These are phyloP conservation scores for Mimumesa dahlbomi DNA, from an alignment of 2,888 invertebrate genomes.

Conservation along the genomic window DNA sequence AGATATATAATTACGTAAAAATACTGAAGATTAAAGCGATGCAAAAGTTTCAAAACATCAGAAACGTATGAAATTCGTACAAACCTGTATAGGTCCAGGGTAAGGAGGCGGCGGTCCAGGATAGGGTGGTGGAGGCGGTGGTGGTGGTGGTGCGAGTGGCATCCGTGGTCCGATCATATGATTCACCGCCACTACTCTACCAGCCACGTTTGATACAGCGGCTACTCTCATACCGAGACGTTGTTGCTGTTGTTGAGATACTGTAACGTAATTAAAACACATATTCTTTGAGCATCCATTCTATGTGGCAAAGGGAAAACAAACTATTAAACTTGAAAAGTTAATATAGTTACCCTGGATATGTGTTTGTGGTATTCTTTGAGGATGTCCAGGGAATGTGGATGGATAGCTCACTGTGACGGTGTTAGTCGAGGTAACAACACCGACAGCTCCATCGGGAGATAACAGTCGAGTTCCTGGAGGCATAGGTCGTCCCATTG, in stretches of 20 bases:
- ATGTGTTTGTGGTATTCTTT: slow-evolving; percentile 75
- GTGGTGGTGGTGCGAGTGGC: slow-evolving; percentile 82
- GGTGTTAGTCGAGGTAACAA: slow-evolving; percentile 85
- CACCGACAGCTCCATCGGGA: slow-evolving; percentile 85
- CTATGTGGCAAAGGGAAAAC: too few species aligned
- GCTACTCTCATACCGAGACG: slow-evolving; percentile 76
- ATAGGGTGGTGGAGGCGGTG: slow-evolving; percentile 88
- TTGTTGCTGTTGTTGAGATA: slow-evolving; percentile 65
- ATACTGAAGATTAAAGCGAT: slow-evolving; percentile 73
- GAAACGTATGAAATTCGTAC: slow-evolving; percentile 40
- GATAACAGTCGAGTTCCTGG: slow-evolving; percentile 82
- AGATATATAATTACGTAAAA: slow-evolving; percentile 63
- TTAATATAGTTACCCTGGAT: slow-evolving; percentile 78
- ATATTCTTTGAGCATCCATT: too few species aligned
- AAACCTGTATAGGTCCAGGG: slow-evolving; percentile 82
- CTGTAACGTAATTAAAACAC: too few species aligned
- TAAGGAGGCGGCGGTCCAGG: slow-evolving; percentile 87
- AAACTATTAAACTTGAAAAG: too few species aligned
- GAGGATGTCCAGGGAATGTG: slow-evolving; percentile 76
- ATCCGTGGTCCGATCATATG: slow-evolving; percentile 79
- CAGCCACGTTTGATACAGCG: slow-evolving; percentile 77
- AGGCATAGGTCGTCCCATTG: slow-evolving; percentile 82
- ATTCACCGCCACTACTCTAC: slow-evolving; percentile 78
- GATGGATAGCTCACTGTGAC: slow-evolving; percentile 79
- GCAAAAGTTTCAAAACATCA: slow-evolving; percentile 78